Conservation (phyloP, 2,113 vertebrate species). For the Ascaphus truei region DNA sequence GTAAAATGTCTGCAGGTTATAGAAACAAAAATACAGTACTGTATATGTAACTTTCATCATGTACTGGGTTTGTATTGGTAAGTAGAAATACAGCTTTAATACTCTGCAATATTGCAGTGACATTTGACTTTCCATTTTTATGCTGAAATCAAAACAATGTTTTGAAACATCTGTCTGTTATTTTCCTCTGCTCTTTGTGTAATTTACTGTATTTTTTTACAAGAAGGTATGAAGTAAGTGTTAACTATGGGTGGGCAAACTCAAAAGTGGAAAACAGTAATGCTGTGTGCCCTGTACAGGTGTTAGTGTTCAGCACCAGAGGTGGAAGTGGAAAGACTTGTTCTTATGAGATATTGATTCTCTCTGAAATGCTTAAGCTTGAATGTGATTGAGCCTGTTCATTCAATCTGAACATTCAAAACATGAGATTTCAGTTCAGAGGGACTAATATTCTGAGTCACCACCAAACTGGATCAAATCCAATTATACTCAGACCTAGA, state of each 20-base stretch:
- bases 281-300: not conserved
- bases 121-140: not conserved
- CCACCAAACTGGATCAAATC: too few species aligned
- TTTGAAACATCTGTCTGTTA: constrained; percentile 4
- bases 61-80: not conserved
- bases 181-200: not conserved
- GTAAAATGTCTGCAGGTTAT: too few species aligned
- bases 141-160: not conserved
- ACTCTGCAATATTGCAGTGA: not conserved
- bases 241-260: constrained; percentile 5
- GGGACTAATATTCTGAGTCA: too few species aligned
- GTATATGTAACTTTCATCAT: not conserved
- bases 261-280: not conserved
- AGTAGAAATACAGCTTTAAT: not conserved
- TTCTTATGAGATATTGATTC: not conserved
- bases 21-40: too few species aligned
- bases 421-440: too few species aligned
- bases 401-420: too few species aligned
- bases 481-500: too few species aligned
- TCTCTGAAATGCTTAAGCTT: not conserved
- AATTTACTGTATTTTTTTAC: not conserved
- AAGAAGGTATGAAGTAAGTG: constrained; percentile 20
- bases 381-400: too few species aligned
- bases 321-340: not conserved
- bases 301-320: not conserved